phyloP scores from a whole-genome alignment of 2,888 invertebrate species.

The Platypus cylindrus region DNA sequence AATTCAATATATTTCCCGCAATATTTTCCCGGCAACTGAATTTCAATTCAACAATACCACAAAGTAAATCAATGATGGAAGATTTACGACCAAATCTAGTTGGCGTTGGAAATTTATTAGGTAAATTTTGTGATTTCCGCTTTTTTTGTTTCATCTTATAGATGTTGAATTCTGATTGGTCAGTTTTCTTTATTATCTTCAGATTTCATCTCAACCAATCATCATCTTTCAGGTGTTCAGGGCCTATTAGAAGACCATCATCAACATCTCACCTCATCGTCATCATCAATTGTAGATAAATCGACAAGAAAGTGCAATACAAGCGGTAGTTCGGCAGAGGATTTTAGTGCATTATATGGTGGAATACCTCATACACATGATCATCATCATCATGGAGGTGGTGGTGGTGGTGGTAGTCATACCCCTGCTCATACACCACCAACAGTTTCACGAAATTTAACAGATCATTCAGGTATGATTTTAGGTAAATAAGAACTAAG shows the following conservation, averaged over 20 bases:
- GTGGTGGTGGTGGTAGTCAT: too few relatives aligned
- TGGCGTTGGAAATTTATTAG: slow-evolving; percentile 14
- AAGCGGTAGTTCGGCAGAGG: slow-evolving; percentile 71
- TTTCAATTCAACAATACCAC: slow-evolving; percentile 57
- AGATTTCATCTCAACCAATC: slow-evolving; percentile 33
- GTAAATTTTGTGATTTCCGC: slow-evolving; percentile 4
- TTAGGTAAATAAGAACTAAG: too few relatives aligned
- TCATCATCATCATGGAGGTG: too few relatives aligned
- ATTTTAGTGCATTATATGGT: slow-evolving; percentile 77
- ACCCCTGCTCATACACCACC: slow-evolving; percentile 64
- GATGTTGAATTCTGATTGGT: neutral
- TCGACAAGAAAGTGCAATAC: slow-evolving; percentile 61
- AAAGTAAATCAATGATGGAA: slow-evolving; percentile 74
- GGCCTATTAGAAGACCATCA: slow-evolving; percentile 69
- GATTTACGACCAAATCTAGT: slow-evolving; percentile 70
- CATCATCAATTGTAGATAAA: slow-evolving; percentile 31
- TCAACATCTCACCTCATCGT: slow-evolving; percentile 40
- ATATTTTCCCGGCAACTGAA: slow-evolving; percentile 82
- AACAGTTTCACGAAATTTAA: slow-evolving; percentile 31
- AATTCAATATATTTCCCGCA: slow-evolving; percentile 85
- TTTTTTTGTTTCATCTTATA: neutral
- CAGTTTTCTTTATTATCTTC: neutral
- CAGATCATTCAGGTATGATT: slow-evolving; percentile 36
- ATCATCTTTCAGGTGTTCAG: slow-evolving; percentile 45
- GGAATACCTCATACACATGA: slow-evolving; percentile 37